Evolutionary conservation across 1,140 invertebrate species (phyloP), one percentile per base, ranked within the genome.

Genomic region (Heliconius nattereri): DNA sequence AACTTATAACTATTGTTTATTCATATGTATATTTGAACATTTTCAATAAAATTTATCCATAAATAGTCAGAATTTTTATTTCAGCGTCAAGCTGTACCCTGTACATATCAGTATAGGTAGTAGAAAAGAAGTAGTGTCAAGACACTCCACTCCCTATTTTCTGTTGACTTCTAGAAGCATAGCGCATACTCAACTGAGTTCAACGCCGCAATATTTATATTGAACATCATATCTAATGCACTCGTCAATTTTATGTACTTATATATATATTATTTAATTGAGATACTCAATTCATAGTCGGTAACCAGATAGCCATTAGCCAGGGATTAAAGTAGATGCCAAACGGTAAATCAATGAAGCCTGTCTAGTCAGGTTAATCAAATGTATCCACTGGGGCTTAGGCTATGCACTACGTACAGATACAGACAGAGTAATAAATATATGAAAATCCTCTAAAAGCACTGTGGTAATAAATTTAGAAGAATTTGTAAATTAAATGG

Each of bases 361-460:
- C 90, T 90, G 92, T 93, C 92, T 94, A 92, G 91, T 92, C 91
- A 90, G 91, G 91, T 94, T 94, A 94, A 94, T 93, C 91, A 94
- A 94, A 94, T 92, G 89, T 92, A 92, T 88, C 89, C 90, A 88
- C 81, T 85, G 87, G 88, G 87, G 87, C 85, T 94, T 91, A 91
- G 83, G 86, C 84, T 88, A 88, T 90, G 85, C 88, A 81, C 81
- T 75, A 75, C 72, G 85, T 89, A 93, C 87, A 85, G 78, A 86
- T 89, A 93, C 87, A 85, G 78, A 86, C 71, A 86, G 79, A 9
- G 13, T 9, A 81, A 40, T 70, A 74, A 77, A 81, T 81, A 54
- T 76, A 32, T 76, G 70, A 60, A 49, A 26, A 26, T 70, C 3
- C 26, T 66, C 26, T 66, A 26, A 29, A 66, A 3, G 26, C 19